Evolutionary conservation across 2,888 invertebrate genomes (phyloP).

Genomic region (Chaetogeoica ovagalla): DNA sequence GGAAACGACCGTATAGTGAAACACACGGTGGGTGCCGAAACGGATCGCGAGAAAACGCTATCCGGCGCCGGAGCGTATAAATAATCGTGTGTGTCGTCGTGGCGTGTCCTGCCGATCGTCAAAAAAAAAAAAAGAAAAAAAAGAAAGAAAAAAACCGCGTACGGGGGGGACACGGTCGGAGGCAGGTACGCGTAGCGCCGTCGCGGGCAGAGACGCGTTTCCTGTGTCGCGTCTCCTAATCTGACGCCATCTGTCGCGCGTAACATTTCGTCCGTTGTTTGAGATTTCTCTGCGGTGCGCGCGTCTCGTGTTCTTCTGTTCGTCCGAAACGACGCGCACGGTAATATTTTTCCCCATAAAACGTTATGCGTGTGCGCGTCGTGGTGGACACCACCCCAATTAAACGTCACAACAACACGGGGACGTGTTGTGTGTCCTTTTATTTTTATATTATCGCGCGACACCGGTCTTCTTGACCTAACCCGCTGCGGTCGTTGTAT

Average conservation of each 20-base stretch:
- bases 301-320: background rate
- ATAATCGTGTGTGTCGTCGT: background rate
- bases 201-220: constrained; percentile 35
- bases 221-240: constrained; percentile 43
- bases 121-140: background rate
- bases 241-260: constrained; percentile 50
- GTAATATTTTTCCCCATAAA: too few relatives aligned
- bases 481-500: background rate
- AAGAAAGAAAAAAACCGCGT: constrained; percentile 4
- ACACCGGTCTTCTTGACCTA: constrained; percentile 21
- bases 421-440: constrained; percentile 20
- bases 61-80: background rate
- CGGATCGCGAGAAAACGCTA: too few relatives aligned
- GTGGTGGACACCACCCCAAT: constrained; percentile 42
- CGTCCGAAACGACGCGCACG: background rate
- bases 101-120: constrained; percentile 43
- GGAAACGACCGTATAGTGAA: too few relatives aligned
- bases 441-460: constrained; percentile 27
- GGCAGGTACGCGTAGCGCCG: constrained; percentile 1
- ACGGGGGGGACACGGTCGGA: background rate
- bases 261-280: background rate
- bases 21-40: too few relatives aligned
- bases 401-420: constrained; percentile 42
- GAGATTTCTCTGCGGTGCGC: background rate
- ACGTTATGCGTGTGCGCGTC: background rate